Conservation (phyloP, 2,888 invertebrate species). For the Escarpia spicata region DNA sequence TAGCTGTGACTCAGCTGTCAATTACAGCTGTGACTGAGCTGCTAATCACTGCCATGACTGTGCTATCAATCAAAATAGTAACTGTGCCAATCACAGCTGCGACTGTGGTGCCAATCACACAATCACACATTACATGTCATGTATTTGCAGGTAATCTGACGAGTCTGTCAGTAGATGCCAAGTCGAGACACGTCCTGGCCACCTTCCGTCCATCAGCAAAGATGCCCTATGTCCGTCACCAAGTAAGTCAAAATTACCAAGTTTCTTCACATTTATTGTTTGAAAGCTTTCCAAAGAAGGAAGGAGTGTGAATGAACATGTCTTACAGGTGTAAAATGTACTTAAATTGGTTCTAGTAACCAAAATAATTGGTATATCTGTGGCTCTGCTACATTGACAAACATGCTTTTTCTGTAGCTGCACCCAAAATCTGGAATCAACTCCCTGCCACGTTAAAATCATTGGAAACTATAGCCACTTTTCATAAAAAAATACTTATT, state of each 20-base stretch:
- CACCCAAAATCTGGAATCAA: too few species aligned
- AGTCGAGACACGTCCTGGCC: slow-evolving; percentile 75
- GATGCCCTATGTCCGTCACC: slow-evolving; percentile 66
- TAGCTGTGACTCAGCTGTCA: not conserved
- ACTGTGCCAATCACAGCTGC: too few species aligned
- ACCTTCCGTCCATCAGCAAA: slow-evolving; percentile 76
- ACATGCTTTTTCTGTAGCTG: too few species aligned
- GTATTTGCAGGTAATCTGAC: slow-evolving; percentile 69
- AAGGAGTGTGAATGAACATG: not conserved
- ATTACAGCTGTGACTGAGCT: not conserved
- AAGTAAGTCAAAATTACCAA: slow-evolving; percentile 41
- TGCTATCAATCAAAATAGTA: not conserved
- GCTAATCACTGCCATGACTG: not conserved
- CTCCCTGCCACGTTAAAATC: too few species aligned
- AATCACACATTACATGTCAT: not conserved
- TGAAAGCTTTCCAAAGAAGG: too few species aligned
- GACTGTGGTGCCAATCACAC: too few species aligned
- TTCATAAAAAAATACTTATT: too few species aligned
- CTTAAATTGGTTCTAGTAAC: too few species aligned
- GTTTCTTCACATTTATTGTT: not conserved
- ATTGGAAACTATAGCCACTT: too few species aligned
- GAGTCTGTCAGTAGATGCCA: slow-evolving; percentile 76
- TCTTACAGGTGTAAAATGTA: not conserved
- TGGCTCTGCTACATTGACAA: too few species aligned
- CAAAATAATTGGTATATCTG: too few species aligned